Evolutionary conservation across 2,888 invertebrate genomes (phyloP).

Genomic region (Pinctada fucata): DNA sequence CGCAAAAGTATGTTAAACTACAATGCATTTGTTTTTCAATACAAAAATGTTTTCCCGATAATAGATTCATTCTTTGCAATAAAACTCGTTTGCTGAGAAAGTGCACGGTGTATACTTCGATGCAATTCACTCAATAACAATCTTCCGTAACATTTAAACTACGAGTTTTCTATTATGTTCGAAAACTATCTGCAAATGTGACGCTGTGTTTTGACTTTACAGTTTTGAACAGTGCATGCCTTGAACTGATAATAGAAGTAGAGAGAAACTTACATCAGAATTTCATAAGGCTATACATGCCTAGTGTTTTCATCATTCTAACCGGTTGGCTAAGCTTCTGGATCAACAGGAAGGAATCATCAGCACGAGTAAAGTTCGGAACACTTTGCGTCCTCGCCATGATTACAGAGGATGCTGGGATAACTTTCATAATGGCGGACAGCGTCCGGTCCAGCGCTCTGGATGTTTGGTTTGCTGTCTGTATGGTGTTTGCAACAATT

Average conservation of each 20-base stretch:
- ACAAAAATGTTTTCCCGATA: no score
- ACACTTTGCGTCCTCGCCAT: constrained; percentile 33
- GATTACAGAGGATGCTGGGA: constrained; percentile 29
- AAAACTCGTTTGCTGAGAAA: no score
- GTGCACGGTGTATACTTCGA: no score
- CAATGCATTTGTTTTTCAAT: no score
- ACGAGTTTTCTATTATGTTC: no score
- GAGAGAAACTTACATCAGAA: not conserved
- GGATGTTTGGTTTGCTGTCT: constrained; percentile 21
- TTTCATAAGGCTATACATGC: constrained; percentile 26
- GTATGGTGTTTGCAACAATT: constrained; percentile 13
- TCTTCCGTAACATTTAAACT: no score
- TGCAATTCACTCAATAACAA: no score
- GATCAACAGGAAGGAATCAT: constrained; percentile 34
- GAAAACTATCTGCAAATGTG: no score
- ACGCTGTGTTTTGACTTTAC: not conserved
- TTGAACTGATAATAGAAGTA: constrained; percentile 13
- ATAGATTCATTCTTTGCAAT: no score
- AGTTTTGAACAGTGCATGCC: constrained; percentile 17
- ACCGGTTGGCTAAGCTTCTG: constrained; percentile 41
- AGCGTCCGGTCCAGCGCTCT: not conserved
- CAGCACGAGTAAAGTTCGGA: constrained; percentile 35
- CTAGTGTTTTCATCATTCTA: constrained; percentile 35
- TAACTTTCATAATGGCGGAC: constrained; percentile 3
- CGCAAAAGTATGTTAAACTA: no score